Conservation (phyloP, 64 coral and sea anemone species). For the Actinia equina region DNA sequence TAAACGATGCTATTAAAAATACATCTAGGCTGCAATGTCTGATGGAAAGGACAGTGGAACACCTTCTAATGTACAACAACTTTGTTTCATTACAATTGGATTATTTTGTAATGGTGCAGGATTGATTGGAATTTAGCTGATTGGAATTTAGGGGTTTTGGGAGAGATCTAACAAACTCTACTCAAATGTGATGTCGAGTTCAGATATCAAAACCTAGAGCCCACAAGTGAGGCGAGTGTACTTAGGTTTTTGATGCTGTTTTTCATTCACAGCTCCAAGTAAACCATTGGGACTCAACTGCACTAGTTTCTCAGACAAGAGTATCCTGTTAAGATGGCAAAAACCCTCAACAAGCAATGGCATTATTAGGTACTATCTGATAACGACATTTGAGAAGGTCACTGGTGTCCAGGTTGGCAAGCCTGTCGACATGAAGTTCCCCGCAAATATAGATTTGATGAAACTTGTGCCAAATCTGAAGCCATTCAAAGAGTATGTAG, state of each 20-base stretch:
- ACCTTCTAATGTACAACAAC: too few relatives aligned
- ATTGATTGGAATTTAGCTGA: too few relatives aligned
- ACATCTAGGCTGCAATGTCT: too few relatives aligned
- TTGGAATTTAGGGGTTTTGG: too few relatives aligned
- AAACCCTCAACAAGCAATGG: slow-evolving; percentile 29
- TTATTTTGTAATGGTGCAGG: too few relatives aligned
- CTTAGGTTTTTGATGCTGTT: not conserved
- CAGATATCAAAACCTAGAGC: too few relatives aligned
- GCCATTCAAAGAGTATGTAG: slow-evolving; percentile 30
- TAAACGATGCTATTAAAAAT: too few relatives aligned
- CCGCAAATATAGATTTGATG: not conserved
- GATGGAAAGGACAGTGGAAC: too few relatives aligned
- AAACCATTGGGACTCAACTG: not conserved
- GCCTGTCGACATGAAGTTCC: not conserved
- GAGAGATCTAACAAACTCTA: too few relatives aligned
- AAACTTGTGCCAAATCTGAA: not conserved
- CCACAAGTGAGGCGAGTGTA: too few relatives aligned
- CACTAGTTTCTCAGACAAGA: not conserved
- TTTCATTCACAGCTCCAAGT: slow-evolving; percentile 25
- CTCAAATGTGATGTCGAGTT: too few relatives aligned
- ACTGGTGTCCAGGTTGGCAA: not conserved
- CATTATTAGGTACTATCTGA: slow-evolving; percentile 17
- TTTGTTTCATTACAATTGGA: too few relatives aligned
- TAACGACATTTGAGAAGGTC: slow-evolving; percentile 17
- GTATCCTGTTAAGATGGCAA: slow-evolving; percentile 14